Percentiles rank a stretch among this genome's conserved stretches.
phyloP scores from a whole-genome alignment of 2,113 vertebrate species.

The Alaudala cheleensis region DNA sequence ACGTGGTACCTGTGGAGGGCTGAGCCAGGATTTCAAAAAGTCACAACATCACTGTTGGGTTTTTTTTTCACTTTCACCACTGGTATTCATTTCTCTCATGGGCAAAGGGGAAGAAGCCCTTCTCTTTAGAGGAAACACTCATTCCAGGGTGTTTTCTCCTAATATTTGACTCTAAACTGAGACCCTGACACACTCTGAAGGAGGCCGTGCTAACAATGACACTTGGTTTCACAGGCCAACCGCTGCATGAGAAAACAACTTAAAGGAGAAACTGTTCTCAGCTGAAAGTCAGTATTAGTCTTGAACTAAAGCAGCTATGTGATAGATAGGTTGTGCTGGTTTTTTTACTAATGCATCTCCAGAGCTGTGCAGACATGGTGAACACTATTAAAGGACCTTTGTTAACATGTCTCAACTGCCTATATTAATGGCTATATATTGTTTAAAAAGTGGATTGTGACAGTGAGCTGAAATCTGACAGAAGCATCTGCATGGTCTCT shows the following conservation, averaged over 20 bases:
- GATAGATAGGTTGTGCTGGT: background rate
- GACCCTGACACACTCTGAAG: background rate
- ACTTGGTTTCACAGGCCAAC: background rate
- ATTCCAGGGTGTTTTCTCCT: background rate
- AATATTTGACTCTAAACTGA: background rate
- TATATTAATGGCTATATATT: background rate
- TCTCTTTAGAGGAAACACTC: background rate
- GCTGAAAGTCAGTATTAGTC: background rate
- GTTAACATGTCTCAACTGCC: background rate
- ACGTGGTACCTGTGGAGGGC: no score
- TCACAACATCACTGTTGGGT: no score
- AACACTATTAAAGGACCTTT: background rate
- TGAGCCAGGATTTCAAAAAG: no score
- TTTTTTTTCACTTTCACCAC: background rate
- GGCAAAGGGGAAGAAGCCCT: background rate
- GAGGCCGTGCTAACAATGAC: background rate
- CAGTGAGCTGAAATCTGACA: background rate
- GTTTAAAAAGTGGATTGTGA: background rate
- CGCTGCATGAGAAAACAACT: background rate
- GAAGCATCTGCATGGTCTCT: background rate
- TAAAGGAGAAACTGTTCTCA: background rate
- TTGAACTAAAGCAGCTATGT: background rate
- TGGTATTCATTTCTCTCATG: background rate
- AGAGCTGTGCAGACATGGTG: background rate
- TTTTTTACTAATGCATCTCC: background rate